These are phyloP conservation scores for Brachystomella parvula DNA, from an alignment of 1,140 invertebrate species.

Conservation along the genomic window DNA sequence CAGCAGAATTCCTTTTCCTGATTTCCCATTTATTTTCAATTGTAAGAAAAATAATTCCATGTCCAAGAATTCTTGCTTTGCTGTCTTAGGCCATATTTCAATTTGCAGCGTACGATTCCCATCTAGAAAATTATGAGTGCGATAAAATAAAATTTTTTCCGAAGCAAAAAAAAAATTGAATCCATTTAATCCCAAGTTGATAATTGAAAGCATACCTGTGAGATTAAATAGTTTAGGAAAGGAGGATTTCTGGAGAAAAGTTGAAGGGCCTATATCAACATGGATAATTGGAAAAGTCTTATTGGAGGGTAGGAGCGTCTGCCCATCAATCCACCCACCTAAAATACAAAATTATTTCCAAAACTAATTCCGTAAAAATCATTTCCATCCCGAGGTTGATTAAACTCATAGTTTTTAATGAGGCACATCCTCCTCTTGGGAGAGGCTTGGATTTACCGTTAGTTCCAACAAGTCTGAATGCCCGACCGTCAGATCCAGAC, in stretches of 20 bases:
- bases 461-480: constrained; percentile 15
- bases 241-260: not conserved
- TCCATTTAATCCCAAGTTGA: not conserved
- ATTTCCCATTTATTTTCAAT: constrained; percentile 27
- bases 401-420: too few relatives aligned
- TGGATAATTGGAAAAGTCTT: not conserved
- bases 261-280: constrained; percentile 7
- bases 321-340: constrained; percentile 25
- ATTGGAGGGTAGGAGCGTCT: constrained; percentile 9
- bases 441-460: constrained; percentile 13
- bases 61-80: constrained; percentile 1
- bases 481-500: constrained; percentile 16
- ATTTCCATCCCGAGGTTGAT: too few relatives aligned
- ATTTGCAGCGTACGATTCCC: constrained; percentile 12
- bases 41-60: constrained; percentile 18
- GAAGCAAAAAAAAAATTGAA: not conserved
- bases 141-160: not conserved
- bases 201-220: not conserved
- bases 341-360: constrained; percentile 3
- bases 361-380: not conserved
- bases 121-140: constrained; percentile 8
- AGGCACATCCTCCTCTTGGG: too few relatives aligned
- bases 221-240: constrained; percentile 19
- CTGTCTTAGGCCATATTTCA: constrained; percentile 27
- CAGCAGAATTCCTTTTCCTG: constrained; percentile 21